These are phyloP conservation scores for Mugil cephalus DNA, from an alignment of 2,113 vertebrate species.

Conservation along the genomic window DNA sequence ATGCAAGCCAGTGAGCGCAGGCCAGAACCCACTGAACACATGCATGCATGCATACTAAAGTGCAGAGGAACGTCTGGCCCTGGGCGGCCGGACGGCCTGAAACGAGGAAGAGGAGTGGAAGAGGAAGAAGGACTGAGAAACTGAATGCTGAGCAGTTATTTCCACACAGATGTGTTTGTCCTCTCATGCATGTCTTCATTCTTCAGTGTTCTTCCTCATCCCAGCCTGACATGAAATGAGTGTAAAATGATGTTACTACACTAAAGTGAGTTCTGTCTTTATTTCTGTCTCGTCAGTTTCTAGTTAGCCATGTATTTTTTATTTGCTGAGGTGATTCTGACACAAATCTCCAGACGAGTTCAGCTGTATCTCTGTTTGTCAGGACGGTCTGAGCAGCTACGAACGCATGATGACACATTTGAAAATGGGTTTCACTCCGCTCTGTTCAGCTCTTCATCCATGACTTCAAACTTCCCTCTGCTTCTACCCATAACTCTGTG, in stretches of 20 bases:
- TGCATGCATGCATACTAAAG: conserved; percentile 47
- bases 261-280: neutral
- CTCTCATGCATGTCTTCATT: neutral
- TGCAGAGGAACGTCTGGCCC: conserved; percentile 17
- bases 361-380: neutral
- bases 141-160: conserved; percentile 21
- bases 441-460: conserved; percentile 36
- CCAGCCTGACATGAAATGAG: neutral
- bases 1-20: conserved; percentile 27
- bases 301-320: neutral
- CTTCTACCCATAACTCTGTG: conserved; percentile 31
- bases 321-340: conserved; percentile 15
- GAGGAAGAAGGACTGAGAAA: conserved; percentile 12
- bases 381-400: neutral
- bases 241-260: conserved; percentile 13
- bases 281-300: conserved; percentile 18
- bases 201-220: neutral
- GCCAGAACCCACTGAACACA: conserved; percentile 38
- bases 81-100: conserved; percentile 2
- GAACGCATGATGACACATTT: conserved; percentile 16
- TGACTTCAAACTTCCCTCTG: conserved; percentile 4
- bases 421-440: conserved; percentile 24
- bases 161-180: conserved; percentile 24
- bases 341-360: conserved; percentile 2
- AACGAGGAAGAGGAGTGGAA: conserved; percentile 29